Evolutionary conservation across 2,113 vertebrate species (phyloP).

Genomic region (Lepisosteus osseus): DNA sequence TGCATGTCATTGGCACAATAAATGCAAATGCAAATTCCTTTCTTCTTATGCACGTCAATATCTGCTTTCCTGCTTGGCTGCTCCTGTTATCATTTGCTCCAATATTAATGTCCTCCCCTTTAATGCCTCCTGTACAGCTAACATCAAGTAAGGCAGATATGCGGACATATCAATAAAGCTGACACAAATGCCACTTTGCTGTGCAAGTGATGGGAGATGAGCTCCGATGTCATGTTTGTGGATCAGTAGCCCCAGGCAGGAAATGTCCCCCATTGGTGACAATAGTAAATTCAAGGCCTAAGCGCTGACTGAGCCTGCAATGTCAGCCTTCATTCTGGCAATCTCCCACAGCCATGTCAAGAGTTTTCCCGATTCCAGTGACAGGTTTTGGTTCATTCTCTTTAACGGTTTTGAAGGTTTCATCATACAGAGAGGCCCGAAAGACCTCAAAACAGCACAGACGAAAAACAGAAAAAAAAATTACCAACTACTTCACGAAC

Average conservation of each 20-base stretch:
- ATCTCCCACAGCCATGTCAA: conserved; percentile 22
- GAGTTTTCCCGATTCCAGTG: conserved; percentile 4
- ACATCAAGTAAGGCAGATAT: conserved; percentile 47
- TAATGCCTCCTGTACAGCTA: conserved; percentile 16
- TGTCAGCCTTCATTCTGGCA: conserved; percentile 16
- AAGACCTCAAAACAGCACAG: conserved; percentile 2
- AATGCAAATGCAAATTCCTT: no score
- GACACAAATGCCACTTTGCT: conserved; percentile 38
- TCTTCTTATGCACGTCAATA: no score
- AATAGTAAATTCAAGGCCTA: background rate
- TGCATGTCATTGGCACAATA: no score
- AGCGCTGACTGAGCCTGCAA: background rate
- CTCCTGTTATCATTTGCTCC: no score
- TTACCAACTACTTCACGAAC: background rate
- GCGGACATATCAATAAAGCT: conserved; percentile 49
- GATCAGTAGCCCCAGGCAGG: conserved; percentile 13
- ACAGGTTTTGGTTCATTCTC: conserved; percentile 15
- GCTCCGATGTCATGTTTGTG: background rate
- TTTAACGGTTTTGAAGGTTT: conserved; percentile 21
- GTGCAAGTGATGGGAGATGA: background rate
- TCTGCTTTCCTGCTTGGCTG: no score
- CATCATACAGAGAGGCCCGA: conserved; percentile 1
- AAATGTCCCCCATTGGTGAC: conserved; percentile 4
- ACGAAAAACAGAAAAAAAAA: background rate
- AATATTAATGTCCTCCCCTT: conserved; percentile 5